Evolutionary conservation across 1,140 invertebrate species (phyloP).

Genomic region (Bombus terrestris): DNA sequence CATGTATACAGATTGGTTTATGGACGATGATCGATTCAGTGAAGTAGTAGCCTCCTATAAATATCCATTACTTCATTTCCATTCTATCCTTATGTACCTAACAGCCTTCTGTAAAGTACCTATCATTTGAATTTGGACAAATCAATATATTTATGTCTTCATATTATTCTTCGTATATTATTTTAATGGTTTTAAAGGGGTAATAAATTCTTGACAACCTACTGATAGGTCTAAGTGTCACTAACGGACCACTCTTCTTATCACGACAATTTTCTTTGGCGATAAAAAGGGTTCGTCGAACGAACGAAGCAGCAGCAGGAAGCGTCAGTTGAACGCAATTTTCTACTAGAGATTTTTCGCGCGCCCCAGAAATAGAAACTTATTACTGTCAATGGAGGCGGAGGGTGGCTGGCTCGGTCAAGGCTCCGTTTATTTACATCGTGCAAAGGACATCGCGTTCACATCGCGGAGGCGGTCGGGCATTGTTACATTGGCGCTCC

Average conservation of each 20-base stretch:
- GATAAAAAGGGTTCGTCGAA: slow-evolving; percentile 33
- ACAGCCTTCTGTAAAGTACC: no score
- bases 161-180: background rate
- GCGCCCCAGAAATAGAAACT: slow-evolving; percentile 41
- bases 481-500: slow-evolving; percentile 31
- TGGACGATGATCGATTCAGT: no score
- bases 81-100: no score
- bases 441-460: slow-evolving; percentile 67
- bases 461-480: slow-evolving; percentile 53
- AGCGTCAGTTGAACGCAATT: slow-evolving; percentile 36
- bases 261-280: slow-evolving; percentile 30
- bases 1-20: no score
- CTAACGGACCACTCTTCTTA: slow-evolving; percentile 13
- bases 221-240: background rate
- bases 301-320: background rate
- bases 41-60: no score
- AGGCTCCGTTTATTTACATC: slow-evolving; percentile 69
- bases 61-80: no score
- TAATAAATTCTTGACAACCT: background rate
- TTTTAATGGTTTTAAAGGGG: background rate
- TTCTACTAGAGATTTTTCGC: slow-evolving; percentile 1
- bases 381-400: slow-evolving; percentile 44
- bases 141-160: background rate
- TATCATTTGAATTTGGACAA: no score
- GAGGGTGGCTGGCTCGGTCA: slow-evolving; percentile 58